A percentile compares a stretch with the other conserved stretches of the same genome.
Conservation (phyloP, 1,140 invertebrate genomes). For the Hesperophylax magnus region DNA sequence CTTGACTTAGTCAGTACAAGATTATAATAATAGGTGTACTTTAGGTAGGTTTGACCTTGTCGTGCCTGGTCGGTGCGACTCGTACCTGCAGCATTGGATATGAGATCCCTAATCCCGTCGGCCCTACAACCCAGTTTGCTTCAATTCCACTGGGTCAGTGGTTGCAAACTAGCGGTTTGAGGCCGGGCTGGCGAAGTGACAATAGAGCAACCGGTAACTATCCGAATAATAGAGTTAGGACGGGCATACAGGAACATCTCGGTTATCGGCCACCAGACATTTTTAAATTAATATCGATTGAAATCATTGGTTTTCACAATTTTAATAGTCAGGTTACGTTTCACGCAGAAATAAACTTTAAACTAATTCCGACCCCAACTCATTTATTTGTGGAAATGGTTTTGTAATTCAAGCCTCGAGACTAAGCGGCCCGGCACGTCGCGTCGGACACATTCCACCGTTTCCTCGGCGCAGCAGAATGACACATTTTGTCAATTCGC, state of each 20-base stretch:
- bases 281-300: too few species aligned
- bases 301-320: too few species aligned
- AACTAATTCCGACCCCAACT: too few species aligned
- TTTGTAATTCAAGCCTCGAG: background rate
- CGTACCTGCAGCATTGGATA: background rate
- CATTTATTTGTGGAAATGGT: too few species aligned
- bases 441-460: constrained; percentile 3
- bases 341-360: too few species aligned
- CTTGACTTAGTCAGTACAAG: background rate
- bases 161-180: background rate
- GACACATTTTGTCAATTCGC: background rate
- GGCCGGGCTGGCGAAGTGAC: background rate
- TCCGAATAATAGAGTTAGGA: too few species aligned
- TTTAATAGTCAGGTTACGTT: too few species aligned
- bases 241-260: too few species aligned
- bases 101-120: background rate
- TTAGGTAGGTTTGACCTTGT: background rate
- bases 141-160: background rate
- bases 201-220: too few species aligned
- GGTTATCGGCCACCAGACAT: too few species aligned
- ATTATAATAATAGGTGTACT: too few species aligned
- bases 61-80: background rate
- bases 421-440: background rate
- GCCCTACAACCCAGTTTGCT: background rate
- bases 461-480: background rate